Evolutionary conservation across 2,888 invertebrate genomes (phyloP).

Genomic region (Torymus texanus): DNA sequence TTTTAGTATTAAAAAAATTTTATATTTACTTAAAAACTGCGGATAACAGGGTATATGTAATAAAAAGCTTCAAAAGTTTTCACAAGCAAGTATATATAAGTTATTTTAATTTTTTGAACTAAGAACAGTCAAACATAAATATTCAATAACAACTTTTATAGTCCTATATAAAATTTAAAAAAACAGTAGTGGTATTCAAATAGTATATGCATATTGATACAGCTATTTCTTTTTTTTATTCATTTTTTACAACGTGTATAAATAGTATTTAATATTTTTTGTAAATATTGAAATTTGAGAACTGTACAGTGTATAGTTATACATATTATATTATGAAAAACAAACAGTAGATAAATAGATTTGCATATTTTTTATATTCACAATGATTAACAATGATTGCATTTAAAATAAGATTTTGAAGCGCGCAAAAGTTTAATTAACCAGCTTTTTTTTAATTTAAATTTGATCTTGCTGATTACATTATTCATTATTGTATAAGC

Average conservation of each 20-base stretch:
- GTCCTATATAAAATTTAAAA: no score
- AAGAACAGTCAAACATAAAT: no score
- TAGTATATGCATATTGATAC: not conserved
- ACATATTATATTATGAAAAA: not conserved
- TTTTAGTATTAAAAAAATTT: not conserved
- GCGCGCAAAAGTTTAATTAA: slow-evolving; percentile 26
- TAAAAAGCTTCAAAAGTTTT: not conserved
- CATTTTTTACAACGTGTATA: not conserved
- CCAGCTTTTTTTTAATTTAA: not conserved
- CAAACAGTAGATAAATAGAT: not conserved
- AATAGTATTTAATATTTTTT: not conserved
- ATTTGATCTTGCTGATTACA: no score
- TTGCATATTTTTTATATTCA: not conserved
- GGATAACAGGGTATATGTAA: slow-evolving; percentile 32
- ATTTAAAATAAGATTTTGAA: slow-evolving; percentile 1
- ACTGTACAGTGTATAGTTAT: not conserved
- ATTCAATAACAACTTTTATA: no score
- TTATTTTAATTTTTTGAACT: no score
- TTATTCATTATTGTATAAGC: no score
- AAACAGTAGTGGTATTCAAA: not conserved
- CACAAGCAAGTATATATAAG: no score
- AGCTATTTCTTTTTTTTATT: no score
- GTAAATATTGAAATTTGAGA: not conserved
- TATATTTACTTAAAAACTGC: not conserved
- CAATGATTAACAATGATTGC: not conserved